Evolutionary conservation across 2,797 vertebrate genomes (phyloP), one percentile per base, ranked within the genome.

Genomic region (Rhinogobio ventralis): DNA sequence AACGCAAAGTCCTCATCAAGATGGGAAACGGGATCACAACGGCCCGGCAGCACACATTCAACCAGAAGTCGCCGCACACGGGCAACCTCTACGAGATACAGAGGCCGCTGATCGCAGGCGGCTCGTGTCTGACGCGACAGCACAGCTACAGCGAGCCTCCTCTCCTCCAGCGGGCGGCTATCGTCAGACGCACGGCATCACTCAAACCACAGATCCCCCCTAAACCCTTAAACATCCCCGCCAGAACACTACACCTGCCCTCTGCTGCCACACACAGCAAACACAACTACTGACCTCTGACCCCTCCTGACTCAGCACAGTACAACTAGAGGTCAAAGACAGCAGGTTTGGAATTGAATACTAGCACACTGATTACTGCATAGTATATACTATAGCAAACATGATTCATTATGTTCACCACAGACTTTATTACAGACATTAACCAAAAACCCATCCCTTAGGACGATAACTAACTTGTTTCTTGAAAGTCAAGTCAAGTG

Each of bases 111-210:
- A 11, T 87, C 51, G n/a, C 42, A 1, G 20, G 64, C 25, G 11
- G 86, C 57, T 15, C 91, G 46, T 95, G 94, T 87, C 91, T 96
- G 75, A 94, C 94, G 0, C 93, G 96, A 2, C 95, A 96, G 87
- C 95, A 95, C 91, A 95, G 96, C n/a, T 96, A 95, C 93, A 95
- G 91, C 14, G 94, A 94, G 10, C 93, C 91, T 11, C 92, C 91
- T 0, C 91, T 87, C 0, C 69, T 39, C 2, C 94, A 93, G 66
- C 91, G 94, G 33, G 90, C 92, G 0, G 92, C 94, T 0, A 49
- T 94, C 51, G 86, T 95, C 30, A 94, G 95, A 60, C 92, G 96
- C 25, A 94, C 95, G 0, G 91, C 92, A 4, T 93, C 95, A 0
- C 91, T 96, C 42, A 97, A 96, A 90, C 94, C 96, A 0, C 93